Evolutionary conservation across 2,113 vertebrate species (phyloP), one percentile per base, ranked within the genome.

Genomic region (Abramis brama): DNA sequence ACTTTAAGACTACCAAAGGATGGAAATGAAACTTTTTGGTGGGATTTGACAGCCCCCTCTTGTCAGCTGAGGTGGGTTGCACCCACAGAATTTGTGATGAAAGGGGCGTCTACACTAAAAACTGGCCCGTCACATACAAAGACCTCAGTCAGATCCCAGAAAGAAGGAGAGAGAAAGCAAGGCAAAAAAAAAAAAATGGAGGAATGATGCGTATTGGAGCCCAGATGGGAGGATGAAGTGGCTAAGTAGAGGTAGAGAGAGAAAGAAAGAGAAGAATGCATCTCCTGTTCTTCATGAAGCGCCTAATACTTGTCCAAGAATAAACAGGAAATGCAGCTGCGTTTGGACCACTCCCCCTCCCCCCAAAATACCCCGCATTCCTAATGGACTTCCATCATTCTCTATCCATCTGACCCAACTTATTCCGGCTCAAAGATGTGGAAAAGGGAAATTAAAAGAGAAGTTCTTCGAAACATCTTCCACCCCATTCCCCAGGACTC

Each of bases 401-500:
- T 77, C 59, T 52, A 77, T 77, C 6, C 30, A 70, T 68, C 85
- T 17, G 10, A 55, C 83, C 8, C 7, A 52, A 83, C 27, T 33
- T 70, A 66, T 71, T 59, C 11, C 30, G 1, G 7, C 68, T 82
- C 15, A 70, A n/a, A 86, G n/a, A 62, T 15, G n/a, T 33, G 25
- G n/a, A 45, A 85, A 60, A 64, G 15, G 33, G 21, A 43, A 55
- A 75, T 15, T 81, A 59, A 78, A 47, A 12, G 55, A 84, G 3
- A 33, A 71, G 77, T 95, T 96, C 94, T 95, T 95, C 92, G 94
- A 96, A 95, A 94, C 95, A 94, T 97, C 95, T 94, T 91, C 36
- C 47, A 36, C 47, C 81, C 85, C 81, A 25, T 84, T 84, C 15
- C 57, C 80, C 87, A 52, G 50, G 27, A 47, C 47, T 91, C 91